Base-by-base conservation (phyloP, 2,113 vertebrate genomes). In the Chamaea fasciata region DNA sequence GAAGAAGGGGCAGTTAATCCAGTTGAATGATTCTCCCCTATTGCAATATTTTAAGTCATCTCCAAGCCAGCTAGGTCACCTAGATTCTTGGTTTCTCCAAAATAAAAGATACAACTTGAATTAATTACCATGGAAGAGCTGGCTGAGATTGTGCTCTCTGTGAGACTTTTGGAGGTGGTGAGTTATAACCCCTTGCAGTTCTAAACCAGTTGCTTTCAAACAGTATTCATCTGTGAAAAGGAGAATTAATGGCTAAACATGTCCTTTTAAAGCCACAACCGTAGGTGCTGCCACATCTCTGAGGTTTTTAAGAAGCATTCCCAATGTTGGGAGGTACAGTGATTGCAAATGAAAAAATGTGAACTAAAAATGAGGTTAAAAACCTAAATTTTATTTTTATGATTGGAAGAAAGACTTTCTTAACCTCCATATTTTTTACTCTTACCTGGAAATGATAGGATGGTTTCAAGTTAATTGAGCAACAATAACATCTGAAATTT, bases 121-220 rank as follows among this genome's bases (percentile, higher is more conserved):
- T 55, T 59, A 0, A 12, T 39, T 79, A 42, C 7, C 3, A 0
- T 78, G 30, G 11, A 63, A 31, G 31, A 63, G 8, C 8, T 82
- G 4, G 2, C 13, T 47, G 53, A 52, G 17, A 11, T 4, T 33
- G 23, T 65, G 69, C 19, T 70, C 44, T 59, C 39, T 69, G 8
- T 57, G 47, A 37, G 35, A 21, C 35, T 31, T 11, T 1, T 3
- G 22, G 10, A 14, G 18, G 7, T 62, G 18, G 27, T 65, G 15
- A 55, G 11, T 46, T 73, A 13, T 0, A 27, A 55, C 9, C 15
- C 4, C 30, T 71, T 67, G 27, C 77, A 84, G 28, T 59, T 17
- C 46, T 42, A 26, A 57, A 69, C 15, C 6, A n/a, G 4, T 18
- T 78, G 9, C 31, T 74, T 75, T 78, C 47, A 47, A 10, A 77